Evolutionary conservation across 2,113 vertebrate genomes (phyloP).

Genomic region (Larimichthys crocea): DNA sequence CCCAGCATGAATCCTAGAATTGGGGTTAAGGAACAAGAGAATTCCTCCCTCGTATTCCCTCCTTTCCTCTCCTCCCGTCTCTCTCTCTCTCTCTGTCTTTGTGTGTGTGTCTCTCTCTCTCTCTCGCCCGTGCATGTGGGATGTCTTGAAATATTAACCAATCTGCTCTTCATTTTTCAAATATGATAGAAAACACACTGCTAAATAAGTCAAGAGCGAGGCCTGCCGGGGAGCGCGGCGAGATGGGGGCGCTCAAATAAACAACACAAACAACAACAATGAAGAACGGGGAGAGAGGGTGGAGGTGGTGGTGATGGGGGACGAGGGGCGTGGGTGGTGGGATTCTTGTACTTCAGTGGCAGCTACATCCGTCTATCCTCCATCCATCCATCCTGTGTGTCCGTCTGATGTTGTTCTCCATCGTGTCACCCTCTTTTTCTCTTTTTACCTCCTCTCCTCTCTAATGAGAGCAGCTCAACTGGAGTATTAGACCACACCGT

Average conservation of each 20-base stretch:
- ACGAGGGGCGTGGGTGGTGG: neutral
- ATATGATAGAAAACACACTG: conserved; percentile 82
- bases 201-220: conserved; percentile 83
- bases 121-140: conserved; percentile 60
- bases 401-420: neutral
- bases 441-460: conserved; percentile 32
- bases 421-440: neutral
- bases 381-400: neutral
- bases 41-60: conserved; percentile 74
- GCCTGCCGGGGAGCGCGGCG: conserved; percentile 47
- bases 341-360: conserved; percentile 15
- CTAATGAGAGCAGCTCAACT: conserved; percentile 82
- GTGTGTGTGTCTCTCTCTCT: conserved; percentile 12
- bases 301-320: neutral
- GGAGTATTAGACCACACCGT: conserved; percentile 49
- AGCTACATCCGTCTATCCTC: neutral
- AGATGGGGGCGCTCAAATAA: conserved; percentile 66
- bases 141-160: conserved; percentile 84
- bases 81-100: conserved; percentile 38
- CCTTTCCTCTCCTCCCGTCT: conserved; percentile 56
- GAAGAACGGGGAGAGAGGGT: conserved; percentile 33
- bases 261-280: conserved; percentile 72
- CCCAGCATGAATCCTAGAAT: conserved; percentile 75
- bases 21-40: conserved; percentile 83
- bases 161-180: conserved; percentile 82